phyloP scores from a whole-genome alignment of 1,140 invertebrate species.

The Drosophila leontia region DNA sequence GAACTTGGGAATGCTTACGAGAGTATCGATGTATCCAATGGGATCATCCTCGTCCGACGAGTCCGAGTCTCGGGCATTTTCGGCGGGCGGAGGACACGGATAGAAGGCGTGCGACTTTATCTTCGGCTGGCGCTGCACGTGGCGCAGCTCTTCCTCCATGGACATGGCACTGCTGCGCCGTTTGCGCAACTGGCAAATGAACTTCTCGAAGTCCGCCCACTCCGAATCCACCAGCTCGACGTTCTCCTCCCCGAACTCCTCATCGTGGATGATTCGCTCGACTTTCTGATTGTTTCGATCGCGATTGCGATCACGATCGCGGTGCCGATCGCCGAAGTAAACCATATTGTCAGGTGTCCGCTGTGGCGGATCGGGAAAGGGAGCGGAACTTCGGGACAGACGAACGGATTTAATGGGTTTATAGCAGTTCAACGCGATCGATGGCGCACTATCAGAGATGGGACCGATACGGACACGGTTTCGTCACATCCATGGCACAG shows the following conservation, averaged over 20 bases:
- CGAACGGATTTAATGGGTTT: conserved; percentile 26
- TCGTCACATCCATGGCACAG: conserved; percentile 43
- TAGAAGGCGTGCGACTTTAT: conserved; percentile 88
- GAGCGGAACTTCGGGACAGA: conserved; percentile 4
- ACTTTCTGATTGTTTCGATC: conserved; percentile 58
- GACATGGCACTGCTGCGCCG: conserved; percentile 86
- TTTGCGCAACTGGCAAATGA: conserved; percentile 86
- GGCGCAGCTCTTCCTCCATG: conserved; percentile 86
- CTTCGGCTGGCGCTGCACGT: conserved; percentile 84
- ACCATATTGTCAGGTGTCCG: conserved; percentile 57
- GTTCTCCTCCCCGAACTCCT: conserved; percentile 85
- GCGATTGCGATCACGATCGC: conserved; percentile 68
- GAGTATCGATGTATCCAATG: conserved; percentile 87
- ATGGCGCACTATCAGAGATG: conserved; percentile 39
- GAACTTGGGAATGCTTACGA: conserved; percentile 85
- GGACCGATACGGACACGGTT: conserved; percentile 25
- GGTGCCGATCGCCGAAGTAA: conserved; percentile 69
- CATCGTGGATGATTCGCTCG: conserved; percentile 81
- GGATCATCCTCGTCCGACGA: conserved; percentile 85
- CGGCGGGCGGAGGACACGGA: conserved; percentile 88
- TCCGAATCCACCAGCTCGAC: conserved; percentile 84
- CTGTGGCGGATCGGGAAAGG: conserved; percentile 1
- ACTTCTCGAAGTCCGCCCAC: conserved; percentile 85
- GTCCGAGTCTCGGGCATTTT: conserved; percentile 86
- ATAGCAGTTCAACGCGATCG: conserved; percentile 24